Evolutionary conservation across 2,797 vertebrate species (phyloP).

Genomic region (Sylvilagus floridanus): DNA sequence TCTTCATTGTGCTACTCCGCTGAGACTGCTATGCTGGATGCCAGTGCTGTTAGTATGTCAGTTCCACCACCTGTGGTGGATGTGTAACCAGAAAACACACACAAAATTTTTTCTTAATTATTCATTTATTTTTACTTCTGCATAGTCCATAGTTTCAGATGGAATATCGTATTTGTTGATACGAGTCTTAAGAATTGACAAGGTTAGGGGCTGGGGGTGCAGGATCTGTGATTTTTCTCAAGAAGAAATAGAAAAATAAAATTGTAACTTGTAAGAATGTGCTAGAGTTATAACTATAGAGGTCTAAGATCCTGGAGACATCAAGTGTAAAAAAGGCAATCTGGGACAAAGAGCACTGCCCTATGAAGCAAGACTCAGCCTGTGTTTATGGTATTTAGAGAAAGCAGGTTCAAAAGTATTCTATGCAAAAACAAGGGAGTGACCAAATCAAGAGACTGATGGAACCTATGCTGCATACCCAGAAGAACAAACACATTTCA

Average conservation of each 20-base stretch:
- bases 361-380: not conserved
- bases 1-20: not conserved
- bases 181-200: not conserved
- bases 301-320: not conserved
- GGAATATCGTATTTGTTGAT: not conserved
- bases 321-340: not conserved
- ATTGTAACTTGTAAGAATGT: not conserved
- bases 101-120: not conserved
- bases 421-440: not conserved
- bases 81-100: not conserved
- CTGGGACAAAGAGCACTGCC: not conserved
- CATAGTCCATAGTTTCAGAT: not conserved
- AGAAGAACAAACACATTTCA: not conserved
- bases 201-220: not conserved
- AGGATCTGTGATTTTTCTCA: not conserved
- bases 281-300: not conserved
- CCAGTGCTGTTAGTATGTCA: not conserved
- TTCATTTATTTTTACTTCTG: not conserved
- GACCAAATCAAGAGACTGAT: not conserved
- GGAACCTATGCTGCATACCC: not conserved
- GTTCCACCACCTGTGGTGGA: accelerated
- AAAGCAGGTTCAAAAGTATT: not conserved
- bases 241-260: not conserved
- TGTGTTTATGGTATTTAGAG: not conserved
- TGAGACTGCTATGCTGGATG: not conserved